Percentiles rank a stretch among this genome's conserved stretches.
phyloP scores from a whole-genome alignment of 2,888 invertebrate genomes.

The Patella caerulea region DNA sequence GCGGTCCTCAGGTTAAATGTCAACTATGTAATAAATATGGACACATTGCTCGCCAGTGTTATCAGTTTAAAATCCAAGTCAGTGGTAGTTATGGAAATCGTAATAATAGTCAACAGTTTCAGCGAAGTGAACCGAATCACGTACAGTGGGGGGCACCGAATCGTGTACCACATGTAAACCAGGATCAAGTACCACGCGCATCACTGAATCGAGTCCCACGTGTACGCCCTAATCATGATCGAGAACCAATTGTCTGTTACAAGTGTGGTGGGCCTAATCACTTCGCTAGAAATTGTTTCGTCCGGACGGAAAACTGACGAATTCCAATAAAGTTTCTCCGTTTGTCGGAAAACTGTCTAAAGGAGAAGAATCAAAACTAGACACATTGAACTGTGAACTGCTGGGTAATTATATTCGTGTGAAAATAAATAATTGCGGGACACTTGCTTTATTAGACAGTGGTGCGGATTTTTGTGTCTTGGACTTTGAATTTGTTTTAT shows the following conservation, averaged over 20 bases:
- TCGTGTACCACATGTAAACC: too few relatives aligned
- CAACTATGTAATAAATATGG: not conserved
- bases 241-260: not conserved
- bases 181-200: too few relatives aligned
- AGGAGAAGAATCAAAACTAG: too few relatives aligned
- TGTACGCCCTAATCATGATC: too few relatives aligned
- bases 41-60: not conserved
- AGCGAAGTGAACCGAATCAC: too few relatives aligned
- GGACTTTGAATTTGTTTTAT: not conserved
- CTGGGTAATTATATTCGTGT: not conserved
- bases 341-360: too few relatives aligned
- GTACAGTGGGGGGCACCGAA: too few relatives aligned
- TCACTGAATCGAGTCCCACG: too few relatives aligned
- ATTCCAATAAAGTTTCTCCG: not conserved
- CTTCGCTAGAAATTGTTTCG: not conserved
- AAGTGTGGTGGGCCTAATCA: not conserved
- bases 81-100: not conserved
- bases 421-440: not conserved
- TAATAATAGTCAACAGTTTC: not conserved
- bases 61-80: not conserved
- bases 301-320: not conserved
- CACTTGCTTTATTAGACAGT: constrained; percentile 8
- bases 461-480: constrained; percentile 11
- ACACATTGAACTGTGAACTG: too few relatives aligned
- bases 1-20: not conserved